These are phyloP conservation scores for Herminia tarsipennalis DNA, from an alignment of 2,888 invertebrate species.

Conservation along the genomic window DNA sequence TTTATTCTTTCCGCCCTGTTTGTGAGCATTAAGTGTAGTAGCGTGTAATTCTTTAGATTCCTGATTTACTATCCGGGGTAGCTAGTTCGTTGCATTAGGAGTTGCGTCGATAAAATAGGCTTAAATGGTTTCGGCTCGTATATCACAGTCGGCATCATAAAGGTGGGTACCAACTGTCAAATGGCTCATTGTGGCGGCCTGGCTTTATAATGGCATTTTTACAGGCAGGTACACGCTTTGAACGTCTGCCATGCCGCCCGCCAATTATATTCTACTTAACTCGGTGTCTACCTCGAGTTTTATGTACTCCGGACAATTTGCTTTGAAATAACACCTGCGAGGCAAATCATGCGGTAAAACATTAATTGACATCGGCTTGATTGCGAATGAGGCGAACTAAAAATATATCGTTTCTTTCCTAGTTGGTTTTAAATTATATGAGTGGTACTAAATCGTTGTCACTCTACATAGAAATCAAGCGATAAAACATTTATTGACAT, in stretches of 20 bases:
- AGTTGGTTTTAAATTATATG: not conserved
- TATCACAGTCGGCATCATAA: conserved; percentile 83
- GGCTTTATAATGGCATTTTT: conserved; percentile 84
- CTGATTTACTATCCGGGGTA: conserved; percentile 73
- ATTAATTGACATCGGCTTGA: conserved; percentile 26
- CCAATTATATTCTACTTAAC: conserved; percentile 85
- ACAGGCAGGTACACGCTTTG: conserved; percentile 83
- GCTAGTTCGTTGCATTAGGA: conserved; percentile 71
- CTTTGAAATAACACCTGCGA: conserved; percentile 41
- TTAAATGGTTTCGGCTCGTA: conserved; percentile 77
- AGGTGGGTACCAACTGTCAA: conserved; percentile 82
- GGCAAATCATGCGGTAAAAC: conserved; percentile 42
- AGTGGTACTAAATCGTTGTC: no score
- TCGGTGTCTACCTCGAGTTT: conserved; percentile 56
- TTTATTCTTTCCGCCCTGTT: conserved; percentile 72
- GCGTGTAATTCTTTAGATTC: conserved; percentile 65
- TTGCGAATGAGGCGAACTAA: no score
- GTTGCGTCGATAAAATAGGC: conserved; percentile 82
- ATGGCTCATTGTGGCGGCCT: conserved; percentile 80
- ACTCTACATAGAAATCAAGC: no score
- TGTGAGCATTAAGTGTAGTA: conserved; percentile 64
- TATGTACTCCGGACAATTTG: conserved; percentile 47
- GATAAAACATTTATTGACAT: conserved; percentile 28
- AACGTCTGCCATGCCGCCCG: conserved; percentile 74
- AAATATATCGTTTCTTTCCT: no score